Evolutionary conservation across 2,888 invertebrate genomes (phyloP).

Genomic region (Catotricha subobsoleta): DNA sequence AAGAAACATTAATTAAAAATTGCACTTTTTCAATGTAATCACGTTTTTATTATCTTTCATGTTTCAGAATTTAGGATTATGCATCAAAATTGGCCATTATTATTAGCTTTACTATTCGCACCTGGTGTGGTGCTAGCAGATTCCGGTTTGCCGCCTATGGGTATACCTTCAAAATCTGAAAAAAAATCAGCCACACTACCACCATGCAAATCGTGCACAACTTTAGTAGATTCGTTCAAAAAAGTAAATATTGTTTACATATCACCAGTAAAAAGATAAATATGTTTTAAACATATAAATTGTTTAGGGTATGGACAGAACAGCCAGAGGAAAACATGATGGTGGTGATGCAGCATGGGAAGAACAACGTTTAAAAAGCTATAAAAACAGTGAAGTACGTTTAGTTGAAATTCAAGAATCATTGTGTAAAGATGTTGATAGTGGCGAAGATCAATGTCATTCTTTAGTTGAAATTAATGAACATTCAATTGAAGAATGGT

Average conservation of each 20-base stretch:
- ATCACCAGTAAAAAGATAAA: slow-evolving; percentile 4
- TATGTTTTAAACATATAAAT: slow-evolving; percentile 1
- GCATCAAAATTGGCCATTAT: no score
- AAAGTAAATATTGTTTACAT: slow-evolving; percentile 21
- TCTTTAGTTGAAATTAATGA: slow-evolving; percentile 70
- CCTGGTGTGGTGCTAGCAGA: no score
- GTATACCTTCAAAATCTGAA: no score
- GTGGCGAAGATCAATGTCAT: slow-evolving; percentile 64
- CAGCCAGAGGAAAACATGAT: slow-evolving; percentile 73
- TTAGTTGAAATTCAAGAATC: slow-evolving; percentile 78
- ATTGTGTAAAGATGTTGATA: slow-evolving; percentile 56
- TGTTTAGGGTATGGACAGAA: slow-evolving; percentile 50
- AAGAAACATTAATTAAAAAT: no score
- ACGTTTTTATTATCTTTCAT: no score
- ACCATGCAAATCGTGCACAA: slow-evolving; percentile 61
- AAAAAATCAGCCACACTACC: slow-evolving; percentile 43
- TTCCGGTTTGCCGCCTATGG: no score
- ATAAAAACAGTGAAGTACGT: slow-evolving; percentile 73
- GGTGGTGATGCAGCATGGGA: slow-evolving; percentile 93
- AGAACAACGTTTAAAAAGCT: slow-evolving; percentile 65
- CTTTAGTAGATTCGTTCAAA: slow-evolving; percentile 56
- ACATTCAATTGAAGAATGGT: slow-evolving; percentile 71
- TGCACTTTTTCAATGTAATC: no score
- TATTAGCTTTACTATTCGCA: no score
- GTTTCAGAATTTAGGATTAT: no score